Evolutionary conservation across 2,113 vertebrate species (phyloP).

Genomic region (Scophthalmus maximus): DNA sequence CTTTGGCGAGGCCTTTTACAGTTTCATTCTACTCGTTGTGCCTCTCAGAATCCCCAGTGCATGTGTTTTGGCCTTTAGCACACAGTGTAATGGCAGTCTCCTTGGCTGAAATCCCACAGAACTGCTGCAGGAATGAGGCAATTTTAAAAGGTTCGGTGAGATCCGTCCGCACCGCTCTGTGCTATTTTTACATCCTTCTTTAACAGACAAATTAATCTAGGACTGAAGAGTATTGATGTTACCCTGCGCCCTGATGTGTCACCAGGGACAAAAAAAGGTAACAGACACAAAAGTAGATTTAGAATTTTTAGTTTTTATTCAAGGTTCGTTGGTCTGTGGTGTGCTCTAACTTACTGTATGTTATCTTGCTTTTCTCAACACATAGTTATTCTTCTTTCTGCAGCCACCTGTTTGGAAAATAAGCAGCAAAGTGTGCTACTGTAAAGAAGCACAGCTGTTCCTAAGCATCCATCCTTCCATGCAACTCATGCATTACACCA

Average conservation of each 20-base stretch:
- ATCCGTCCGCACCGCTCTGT: conserved; percentile 1
- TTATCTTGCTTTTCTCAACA: background rate
- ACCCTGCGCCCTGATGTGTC: conserved; percentile 1
- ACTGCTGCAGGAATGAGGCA: conserved; percentile 6
- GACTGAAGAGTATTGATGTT: conserved; percentile 19
- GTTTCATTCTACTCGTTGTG: background rate
- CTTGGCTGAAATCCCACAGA: background rate
- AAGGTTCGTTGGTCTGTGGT: background rate
- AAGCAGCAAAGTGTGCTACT: background rate
- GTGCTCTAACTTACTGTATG: background rate
- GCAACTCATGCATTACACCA: conserved; percentile 8
- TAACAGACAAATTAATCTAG: conserved; percentile 34
- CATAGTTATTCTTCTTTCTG: background rate
- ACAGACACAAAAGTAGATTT: background rate
- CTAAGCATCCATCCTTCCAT: conserved; percentile 9
- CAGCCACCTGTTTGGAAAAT: conserved; percentile 4
- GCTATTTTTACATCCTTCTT: conserved; percentile 28
- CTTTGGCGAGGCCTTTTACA: background rate
- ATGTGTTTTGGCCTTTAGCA: conserved; percentile 8
- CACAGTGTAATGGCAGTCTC: conserved; percentile 6
- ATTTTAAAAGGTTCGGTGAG: conserved; percentile 28
- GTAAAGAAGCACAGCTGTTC: background rate
- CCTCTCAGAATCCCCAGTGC: background rate
- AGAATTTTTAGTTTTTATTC: conserved; percentile 15
- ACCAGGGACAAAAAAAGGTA: conserved; percentile 9